phyloP scores from a whole-genome alignment of 1,140 invertebrate species.

The Drosophila ambigua region DNA sequence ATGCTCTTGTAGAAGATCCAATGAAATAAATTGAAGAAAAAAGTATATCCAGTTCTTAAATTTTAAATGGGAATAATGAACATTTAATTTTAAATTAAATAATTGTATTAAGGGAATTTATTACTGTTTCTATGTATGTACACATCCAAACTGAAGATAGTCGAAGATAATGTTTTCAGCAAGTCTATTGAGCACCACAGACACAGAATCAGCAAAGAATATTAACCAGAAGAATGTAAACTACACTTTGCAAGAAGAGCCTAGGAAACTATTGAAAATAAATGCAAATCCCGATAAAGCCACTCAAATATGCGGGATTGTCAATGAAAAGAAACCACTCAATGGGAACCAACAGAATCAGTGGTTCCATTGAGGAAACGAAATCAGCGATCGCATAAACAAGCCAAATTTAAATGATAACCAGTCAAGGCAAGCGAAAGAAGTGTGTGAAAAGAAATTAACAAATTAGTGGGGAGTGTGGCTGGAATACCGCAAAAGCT shows the following conservation, averaged over 20 bases:
- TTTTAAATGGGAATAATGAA: too few relatives aligned
- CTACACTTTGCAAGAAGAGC: constrained; percentile 19
- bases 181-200: constrained; percentile 6
- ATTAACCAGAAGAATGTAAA: constrained; percentile 40
- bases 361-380: constrained; percentile 35
- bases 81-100: too few relatives aligned
- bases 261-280: constrained; percentile 24
- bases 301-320: constrained; percentile 26
- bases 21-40: too few relatives aligned
- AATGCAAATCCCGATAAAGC: constrained; percentile 50
- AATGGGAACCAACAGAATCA: constrained; percentile 49
- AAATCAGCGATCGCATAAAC: constrained; percentile 52
- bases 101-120: too few relatives aligned
- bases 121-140: too few relatives aligned
- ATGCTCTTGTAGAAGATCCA: too few relatives aligned
- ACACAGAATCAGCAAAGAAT: constrained; percentile 17
- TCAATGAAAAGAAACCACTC: constrained; percentile 39
- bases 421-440: constrained; percentile 23
- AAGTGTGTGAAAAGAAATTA: constrained; percentile 52
- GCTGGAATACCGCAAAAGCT: constrained; percentile 58
- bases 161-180: too few relatives aligned
- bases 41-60: too few relatives aligned
- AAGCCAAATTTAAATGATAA: constrained; percentile 63
- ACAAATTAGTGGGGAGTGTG: constrained; percentile 57
- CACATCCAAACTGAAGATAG: too few relatives aligned